Conservation (phyloP, 2,113 vertebrate genomes). For the Hemiprocne comata region DNA sequence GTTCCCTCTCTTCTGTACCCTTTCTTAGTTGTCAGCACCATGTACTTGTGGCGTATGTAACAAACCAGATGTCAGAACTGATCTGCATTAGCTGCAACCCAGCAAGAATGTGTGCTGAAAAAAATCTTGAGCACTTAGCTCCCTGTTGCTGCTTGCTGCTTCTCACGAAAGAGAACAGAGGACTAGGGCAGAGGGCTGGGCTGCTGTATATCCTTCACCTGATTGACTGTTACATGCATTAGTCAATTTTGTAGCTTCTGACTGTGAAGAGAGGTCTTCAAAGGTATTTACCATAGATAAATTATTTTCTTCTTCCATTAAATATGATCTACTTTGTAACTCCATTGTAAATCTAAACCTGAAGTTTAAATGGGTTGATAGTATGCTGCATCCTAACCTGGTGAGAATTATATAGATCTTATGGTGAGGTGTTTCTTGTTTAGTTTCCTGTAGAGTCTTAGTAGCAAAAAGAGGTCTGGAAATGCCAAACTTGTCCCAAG, state of each 20-base stretch:
- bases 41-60: background rate
- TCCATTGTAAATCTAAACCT: background rate
- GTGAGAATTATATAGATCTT: background rate
- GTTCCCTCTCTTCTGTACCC: background rate
- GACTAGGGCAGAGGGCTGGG: background rate
- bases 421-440: background rate
- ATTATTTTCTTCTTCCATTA: background rate
- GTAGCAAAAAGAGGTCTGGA: background rate
- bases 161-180: background rate
- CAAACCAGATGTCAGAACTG: constrained; percentile 32
- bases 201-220: background rate
- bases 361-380: background rate
- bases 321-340: background rate
- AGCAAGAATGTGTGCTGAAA: background rate
- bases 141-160: background rate
- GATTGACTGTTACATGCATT: background rate
- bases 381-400: background rate
- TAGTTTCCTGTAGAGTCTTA: background rate
- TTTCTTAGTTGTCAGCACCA: background rate
- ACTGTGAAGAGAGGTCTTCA: background rate
- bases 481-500: background rate
- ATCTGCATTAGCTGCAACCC: background rate
- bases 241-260: background rate
- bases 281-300: background rate
- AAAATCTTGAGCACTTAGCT: background rate